phyloP scores from a whole-genome alignment of 2,113 vertebrate species.

The Zosterops japonicus region DNA sequence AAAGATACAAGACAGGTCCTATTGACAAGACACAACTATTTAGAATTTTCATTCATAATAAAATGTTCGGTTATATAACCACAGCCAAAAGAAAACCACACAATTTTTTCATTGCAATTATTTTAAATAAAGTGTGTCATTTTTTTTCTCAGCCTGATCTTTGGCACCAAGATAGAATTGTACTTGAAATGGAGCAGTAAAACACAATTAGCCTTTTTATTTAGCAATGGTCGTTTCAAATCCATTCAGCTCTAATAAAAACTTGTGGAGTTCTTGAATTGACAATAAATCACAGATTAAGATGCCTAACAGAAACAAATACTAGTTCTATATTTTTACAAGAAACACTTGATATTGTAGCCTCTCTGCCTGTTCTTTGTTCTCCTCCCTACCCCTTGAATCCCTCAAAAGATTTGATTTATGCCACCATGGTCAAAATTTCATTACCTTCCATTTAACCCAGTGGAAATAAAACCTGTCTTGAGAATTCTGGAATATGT shows the following conservation, averaged over 20 bases:
- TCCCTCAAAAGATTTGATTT: not conserved
- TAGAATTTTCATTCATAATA: not conserved
- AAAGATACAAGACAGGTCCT: not conserved
- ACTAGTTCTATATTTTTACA: not conserved
- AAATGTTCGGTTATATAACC: not conserved
- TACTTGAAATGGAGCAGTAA: not conserved
- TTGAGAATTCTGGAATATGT: not conserved
- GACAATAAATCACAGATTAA: constrained; percentile 24
- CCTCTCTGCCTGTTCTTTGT: not conserved
- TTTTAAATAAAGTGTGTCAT: not conserved
- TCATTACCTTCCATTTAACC: not conserved
- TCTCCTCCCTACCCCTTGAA: not conserved
- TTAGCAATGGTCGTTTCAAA: not conserved
- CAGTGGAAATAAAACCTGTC: not conserved
- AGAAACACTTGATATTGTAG: not conserved
- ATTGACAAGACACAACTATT: not conserved
- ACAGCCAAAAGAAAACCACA: not conserved
- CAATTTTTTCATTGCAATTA: not conserved
- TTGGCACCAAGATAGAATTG: constrained; percentile 2
- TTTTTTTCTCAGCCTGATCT: constrained; percentile 44
- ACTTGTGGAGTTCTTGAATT: not conserved
- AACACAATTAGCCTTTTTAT: constrained; percentile 27
- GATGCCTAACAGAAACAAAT: constrained; percentile 5
- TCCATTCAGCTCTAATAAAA: constrained; percentile 29
- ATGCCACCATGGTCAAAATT: not conserved